These are phyloP conservation scores for Garrulus glandarius DNA, from an alignment of 2,797 vertebrate species.

Conservation along the genomic window DNA sequence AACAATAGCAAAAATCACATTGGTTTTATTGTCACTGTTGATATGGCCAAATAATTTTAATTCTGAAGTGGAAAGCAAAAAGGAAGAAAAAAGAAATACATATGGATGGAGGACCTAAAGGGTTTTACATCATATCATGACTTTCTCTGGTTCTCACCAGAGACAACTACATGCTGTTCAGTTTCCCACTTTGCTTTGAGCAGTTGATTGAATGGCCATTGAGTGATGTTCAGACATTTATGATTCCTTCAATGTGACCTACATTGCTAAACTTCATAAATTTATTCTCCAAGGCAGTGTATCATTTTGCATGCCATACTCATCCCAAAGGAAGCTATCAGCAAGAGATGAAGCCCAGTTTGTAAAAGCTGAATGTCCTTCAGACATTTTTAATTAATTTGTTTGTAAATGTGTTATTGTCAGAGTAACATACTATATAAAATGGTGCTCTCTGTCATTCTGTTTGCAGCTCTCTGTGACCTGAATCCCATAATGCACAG, in stretches of 20 bases:
- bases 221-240: constrained; percentile 44
- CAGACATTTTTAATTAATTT: constrained; percentile 72
- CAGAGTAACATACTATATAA: constrained; percentile 42
- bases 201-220: constrained; percentile 37
- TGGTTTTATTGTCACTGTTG: neutral
- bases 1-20: neutral
- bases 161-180: constrained; percentile 9
- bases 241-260: constrained; percentile 48
- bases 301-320: constrained; percentile 36
- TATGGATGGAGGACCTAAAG: neutral
- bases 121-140: neutral
- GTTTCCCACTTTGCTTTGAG: constrained; percentile 38
- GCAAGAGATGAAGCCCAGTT: constrained; percentile 73
- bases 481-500: constrained; percentile 10
- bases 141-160: neutral
- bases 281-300: constrained; percentile 48
- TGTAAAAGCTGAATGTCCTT: constrained; percentile 73
- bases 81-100: neutral
- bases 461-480: constrained; percentile 26
- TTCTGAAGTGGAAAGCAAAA: constrained; percentile 1
- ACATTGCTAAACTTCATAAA: constrained; percentile 52
- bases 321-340: constrained; percentile 70
- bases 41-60: neutral
- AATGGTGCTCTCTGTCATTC: constrained; percentile 40
- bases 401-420: constrained; percentile 73